phyloP scores from a whole-genome alignment of 1,140 invertebrate genomes.

The Chironomus striatipennis region DNA sequence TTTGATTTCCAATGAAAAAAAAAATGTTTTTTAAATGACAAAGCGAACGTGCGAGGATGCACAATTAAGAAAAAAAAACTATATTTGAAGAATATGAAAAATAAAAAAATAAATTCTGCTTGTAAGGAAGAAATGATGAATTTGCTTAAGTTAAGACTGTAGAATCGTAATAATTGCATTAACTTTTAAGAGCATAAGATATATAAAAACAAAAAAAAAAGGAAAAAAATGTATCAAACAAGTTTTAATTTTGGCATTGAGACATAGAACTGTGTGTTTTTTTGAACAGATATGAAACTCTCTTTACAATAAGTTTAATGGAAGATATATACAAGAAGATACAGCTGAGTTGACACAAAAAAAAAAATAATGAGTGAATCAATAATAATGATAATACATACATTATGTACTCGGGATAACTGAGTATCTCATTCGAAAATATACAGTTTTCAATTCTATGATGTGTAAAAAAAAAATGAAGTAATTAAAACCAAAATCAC shows the following conservation, averaged over 20 bases:
- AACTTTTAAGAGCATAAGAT: background rate
- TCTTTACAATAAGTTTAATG: background rate
- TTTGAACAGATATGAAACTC: too few relatives aligned
- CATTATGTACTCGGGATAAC: too few relatives aligned
- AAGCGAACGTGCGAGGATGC: too few relatives aligned
- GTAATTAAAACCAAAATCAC: background rate
- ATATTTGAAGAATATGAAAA: background rate
- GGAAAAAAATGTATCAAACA: background rate
- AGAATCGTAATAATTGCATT: constrained; percentile 6
- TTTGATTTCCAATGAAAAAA: too few relatives aligned
- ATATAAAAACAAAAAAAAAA: too few relatives aligned
- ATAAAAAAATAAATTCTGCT: background rate
- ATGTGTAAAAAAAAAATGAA: background rate
- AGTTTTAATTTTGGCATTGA: background rate
- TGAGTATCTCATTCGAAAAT: background rate
- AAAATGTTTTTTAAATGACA: too few relatives aligned
- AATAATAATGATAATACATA: background rate
- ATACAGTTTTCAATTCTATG: background rate
- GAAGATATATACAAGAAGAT: background rate
- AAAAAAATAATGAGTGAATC: too few relatives aligned
- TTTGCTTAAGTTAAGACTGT: constrained; percentile 13
- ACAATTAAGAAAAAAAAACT: too few relatives aligned
- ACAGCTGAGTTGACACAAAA: background rate
- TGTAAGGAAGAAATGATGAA: background rate
- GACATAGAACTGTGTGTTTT: background rate